phyloP scores from a whole-genome alignment of 2,113 vertebrate genomes.

The Brachirus orientalis region DNA sequence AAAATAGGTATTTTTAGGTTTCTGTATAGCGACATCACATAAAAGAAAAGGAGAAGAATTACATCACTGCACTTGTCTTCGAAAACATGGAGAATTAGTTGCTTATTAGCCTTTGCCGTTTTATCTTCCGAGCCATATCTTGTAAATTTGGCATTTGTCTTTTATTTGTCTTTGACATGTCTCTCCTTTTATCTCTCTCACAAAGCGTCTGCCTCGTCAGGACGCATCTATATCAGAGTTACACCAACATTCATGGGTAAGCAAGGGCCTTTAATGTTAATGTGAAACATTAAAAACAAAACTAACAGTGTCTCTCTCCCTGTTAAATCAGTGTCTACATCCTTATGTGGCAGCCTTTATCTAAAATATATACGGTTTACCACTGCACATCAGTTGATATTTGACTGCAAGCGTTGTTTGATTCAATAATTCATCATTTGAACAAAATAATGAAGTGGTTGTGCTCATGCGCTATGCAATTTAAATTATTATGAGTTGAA shows the following conservation, averaged over 20 bases:
- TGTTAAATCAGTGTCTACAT: too few relatives aligned
- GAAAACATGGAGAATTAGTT: slow-evolving; percentile 39
- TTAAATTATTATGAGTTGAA: slow-evolving; percentile 26
- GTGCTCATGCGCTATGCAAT: slow-evolving; percentile 23
- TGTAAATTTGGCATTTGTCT: slow-evolving; percentile 70
- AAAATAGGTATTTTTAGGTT: not conserved
- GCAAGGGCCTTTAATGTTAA: not conserved
- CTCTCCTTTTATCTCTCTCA: slow-evolving; percentile 53
- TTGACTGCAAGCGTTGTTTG: not conserved
- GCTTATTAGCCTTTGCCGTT: slow-evolving; percentile 47
- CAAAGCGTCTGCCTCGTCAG: slow-evolving; percentile 62
- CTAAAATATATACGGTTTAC: not conserved
- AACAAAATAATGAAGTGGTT: slow-evolving; percentile 46
- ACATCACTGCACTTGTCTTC: slow-evolving; percentile 54
- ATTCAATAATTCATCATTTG: slow-evolving; percentile 42
- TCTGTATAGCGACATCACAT: slow-evolving; percentile 31
- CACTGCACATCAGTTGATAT: too few relatives aligned
- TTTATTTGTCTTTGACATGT: too few relatives aligned
- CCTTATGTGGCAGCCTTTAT: slow-evolving; percentile 3
- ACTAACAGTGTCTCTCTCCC: too few relatives aligned
- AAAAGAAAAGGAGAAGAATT: slow-evolving; percentile 46
- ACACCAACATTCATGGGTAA: slow-evolving; percentile 33
- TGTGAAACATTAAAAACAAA: too few relatives aligned
- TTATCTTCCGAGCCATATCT: slow-evolving; percentile 57
- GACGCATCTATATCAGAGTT: slow-evolving; percentile 49